Percentiles rank a stretch among this genome's conserved stretches.
Evolutionary conservation across 1,140 invertebrate genomes (phyloP).

Genomic region (Caenorhabditis briggsae): DNA sequence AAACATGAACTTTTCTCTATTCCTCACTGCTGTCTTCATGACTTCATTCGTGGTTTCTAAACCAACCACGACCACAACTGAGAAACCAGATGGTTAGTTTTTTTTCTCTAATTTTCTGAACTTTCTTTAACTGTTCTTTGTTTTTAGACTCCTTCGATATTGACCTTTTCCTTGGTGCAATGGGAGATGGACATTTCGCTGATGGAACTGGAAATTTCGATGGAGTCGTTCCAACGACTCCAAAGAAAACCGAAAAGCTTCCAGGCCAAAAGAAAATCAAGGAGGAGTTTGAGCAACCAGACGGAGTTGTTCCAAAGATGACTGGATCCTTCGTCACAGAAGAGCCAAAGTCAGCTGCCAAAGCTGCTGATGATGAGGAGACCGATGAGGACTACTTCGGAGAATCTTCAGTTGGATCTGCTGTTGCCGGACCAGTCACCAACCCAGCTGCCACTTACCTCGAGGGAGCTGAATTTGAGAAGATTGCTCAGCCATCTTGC

Average conservation of each 20-base stretch:
- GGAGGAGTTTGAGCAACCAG: slow-evolving; percentile 43
- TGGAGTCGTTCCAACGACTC: slow-evolving; percentile 35
- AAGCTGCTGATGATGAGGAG: background rate
- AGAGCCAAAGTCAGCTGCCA: slow-evolving; percentile 37
- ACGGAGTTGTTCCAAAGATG: slow-evolving; percentile 71
- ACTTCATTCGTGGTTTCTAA: slow-evolving; percentile 9
- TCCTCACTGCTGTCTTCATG: slow-evolving; percentile 31
- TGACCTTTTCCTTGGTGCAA: slow-evolving; percentile 46
- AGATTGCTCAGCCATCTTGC: slow-evolving; percentile 69
- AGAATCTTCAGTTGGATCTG: slow-evolving; percentile 33
- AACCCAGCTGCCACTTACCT: slow-evolving; percentile 75
- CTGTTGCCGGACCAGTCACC: slow-evolving; percentile 64
- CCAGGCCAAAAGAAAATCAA: slow-evolving; percentile 43
- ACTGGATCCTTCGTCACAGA: slow-evolving; percentile 66
- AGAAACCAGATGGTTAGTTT: slow-evolving; percentile 51
- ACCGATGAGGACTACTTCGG: slow-evolving; percentile 22
- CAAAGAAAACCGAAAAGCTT: slow-evolving; percentile 49
- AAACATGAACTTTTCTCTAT: slow-evolving; percentile 43
- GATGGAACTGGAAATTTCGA: slow-evolving; percentile 45
- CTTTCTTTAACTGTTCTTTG: background rate
- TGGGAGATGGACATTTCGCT: slow-evolving; percentile 44
- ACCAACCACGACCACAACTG: slow-evolving; percentile 36
- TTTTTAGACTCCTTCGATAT: slow-evolving; percentile 49
- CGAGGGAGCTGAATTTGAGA: slow-evolving; percentile 73
- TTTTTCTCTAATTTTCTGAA: background rate